Percentiles rank a stretch among this genome's conserved stretches.
Conservation (phyloP, 2,888 invertebrate species). For the Pristionchus entomophagus region DNA sequence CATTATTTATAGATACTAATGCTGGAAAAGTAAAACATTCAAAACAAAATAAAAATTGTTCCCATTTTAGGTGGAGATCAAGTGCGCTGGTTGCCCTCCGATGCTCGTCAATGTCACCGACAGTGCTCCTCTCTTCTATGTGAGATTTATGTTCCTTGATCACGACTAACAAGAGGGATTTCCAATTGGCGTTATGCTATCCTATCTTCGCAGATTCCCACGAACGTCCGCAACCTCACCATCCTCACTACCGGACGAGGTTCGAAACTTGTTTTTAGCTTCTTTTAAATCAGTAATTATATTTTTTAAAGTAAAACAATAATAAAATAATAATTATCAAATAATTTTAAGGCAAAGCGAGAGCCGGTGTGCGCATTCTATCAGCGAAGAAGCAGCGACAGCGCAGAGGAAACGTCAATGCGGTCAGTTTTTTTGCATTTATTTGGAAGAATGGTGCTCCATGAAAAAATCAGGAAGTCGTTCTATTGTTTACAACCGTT, state of each 20-base stretch:
- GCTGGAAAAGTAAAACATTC: no score
- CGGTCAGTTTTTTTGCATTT: background rate
- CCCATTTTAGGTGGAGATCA: slow-evolving; percentile 52
- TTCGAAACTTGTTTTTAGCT: background rate
- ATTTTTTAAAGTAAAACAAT: background rate
- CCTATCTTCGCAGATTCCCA: no score
- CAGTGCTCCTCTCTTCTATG: slow-evolving; percentile 57
- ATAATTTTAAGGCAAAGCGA: slow-evolving; percentile 57
- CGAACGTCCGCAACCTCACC: slow-evolving; percentile 57
- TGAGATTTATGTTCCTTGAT: slow-evolving; percentile 30
- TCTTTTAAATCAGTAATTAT: background rate
- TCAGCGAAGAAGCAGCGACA: slow-evolving; percentile 60
- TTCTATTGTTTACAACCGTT: background rate
- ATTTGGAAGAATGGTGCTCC: no score
- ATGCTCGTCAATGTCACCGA: slow-evolving; percentile 59
- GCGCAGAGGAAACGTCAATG: slow-evolving; percentile 32
- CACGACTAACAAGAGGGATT: no score
- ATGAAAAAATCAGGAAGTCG: background rate
- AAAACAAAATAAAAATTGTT: no score
- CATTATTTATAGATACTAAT: no score
- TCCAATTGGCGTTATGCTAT: no score
- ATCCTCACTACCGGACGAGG: slow-evolving; percentile 59
- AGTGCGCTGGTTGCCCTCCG: slow-evolving; percentile 53
- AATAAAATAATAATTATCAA: background rate
- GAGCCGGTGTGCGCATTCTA: slow-evolving; percentile 67